These are phyloP conservation scores for Lophotriccus pileatus DNA, from an alignment of 2,797 vertebrate genomes.

Conservation along the genomic window DNA sequence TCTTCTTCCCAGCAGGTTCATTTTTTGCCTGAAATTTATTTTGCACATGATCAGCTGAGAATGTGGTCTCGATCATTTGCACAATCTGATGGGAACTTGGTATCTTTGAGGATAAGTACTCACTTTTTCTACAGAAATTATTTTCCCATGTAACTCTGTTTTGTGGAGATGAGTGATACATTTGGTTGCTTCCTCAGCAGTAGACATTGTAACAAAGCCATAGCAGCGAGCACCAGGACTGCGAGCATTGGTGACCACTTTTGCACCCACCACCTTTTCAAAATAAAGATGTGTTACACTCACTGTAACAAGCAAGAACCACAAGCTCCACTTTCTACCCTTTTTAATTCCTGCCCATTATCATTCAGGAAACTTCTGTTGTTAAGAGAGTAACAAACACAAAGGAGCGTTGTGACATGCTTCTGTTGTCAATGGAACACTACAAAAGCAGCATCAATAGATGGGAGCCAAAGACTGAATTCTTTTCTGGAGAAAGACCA, in stretches of 20 bases:
- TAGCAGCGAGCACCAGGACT: slow-evolving; percentile 96
- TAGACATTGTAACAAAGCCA: slow-evolving; percentile 96
- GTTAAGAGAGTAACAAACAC: background rate
- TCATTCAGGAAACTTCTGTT: background rate
- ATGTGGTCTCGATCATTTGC: background rate
- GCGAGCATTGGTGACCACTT: slow-evolving; percentile 96
- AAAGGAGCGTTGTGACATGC: background rate
- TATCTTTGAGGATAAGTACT: slow-evolving; percentile 13
- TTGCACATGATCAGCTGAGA: slow-evolving; percentile 21
- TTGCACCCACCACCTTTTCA: slow-evolving; percentile 91
- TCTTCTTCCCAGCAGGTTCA: slow-evolving; percentile 92
- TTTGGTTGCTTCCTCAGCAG: slow-evolving; percentile 89
- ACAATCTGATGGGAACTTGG: accelerated
- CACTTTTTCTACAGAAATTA: slow-evolving; percentile 96
- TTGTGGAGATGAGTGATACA: slow-evolving; percentile 93
- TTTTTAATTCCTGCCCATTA: background rate
- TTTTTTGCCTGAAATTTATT: slow-evolving; percentile 87
- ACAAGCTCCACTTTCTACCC: background rate
- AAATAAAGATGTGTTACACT: background rate
- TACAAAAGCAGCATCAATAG: background rate
- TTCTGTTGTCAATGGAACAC: background rate
- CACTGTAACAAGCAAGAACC: background rate
- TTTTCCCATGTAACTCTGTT: slow-evolving; percentile 93
- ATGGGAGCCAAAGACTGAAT: background rate
- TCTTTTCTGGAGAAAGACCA: background rate